Evolutionary conservation across 2,888 invertebrate species (phyloP).

Genomic region (Pristionchus maxplancki): DNA sequence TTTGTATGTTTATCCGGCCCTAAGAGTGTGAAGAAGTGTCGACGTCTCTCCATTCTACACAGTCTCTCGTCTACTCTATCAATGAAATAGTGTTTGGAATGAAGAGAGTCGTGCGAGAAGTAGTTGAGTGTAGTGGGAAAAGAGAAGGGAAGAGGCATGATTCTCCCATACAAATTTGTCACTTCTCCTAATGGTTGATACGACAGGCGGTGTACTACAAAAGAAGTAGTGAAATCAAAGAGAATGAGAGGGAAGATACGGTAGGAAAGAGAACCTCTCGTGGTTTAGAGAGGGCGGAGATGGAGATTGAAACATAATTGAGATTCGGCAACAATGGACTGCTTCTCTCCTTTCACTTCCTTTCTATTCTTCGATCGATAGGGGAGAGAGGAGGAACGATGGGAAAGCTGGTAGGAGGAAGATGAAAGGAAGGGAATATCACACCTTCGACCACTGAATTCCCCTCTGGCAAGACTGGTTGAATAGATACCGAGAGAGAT

Average conservation of each 20-base stretch:
- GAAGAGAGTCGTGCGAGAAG: not conserved
- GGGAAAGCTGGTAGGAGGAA: not conserved
- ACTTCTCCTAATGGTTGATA: constrained; percentile 34
- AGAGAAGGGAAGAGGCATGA: constrained; percentile 17
- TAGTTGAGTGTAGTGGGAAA: not conserved
- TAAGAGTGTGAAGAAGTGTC: not conserved
- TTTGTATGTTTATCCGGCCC: constrained; percentile 46
- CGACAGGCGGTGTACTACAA: constrained; percentile 30
- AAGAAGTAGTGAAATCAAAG: constrained; percentile 39
- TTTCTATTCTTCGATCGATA: not conserved
- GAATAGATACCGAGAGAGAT: constrained; percentile 15
- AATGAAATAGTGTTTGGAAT: not conserved
- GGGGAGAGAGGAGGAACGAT: not conserved
- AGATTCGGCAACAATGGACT: constrained; percentile 5
- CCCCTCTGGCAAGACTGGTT: constrained; percentile 3
- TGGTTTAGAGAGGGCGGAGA: not conserved
- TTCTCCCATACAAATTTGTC: constrained; percentile 49
- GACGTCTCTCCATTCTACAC: not conserved
- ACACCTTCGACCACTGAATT: not conserved
- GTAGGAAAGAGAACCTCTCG: constrained; percentile 10
- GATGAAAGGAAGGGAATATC: constrained; percentile 13
- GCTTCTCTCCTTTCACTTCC: not conserved
- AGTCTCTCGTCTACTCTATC: constrained; percentile 22
- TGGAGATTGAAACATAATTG: constrained; percentile 38
- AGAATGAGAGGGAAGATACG: constrained; percentile 23